These are phyloP conservation scores for Sylvilagus floridanus DNA, from an alignment of 2,797 vertebrate genomes.

Conservation along the genomic window DNA sequence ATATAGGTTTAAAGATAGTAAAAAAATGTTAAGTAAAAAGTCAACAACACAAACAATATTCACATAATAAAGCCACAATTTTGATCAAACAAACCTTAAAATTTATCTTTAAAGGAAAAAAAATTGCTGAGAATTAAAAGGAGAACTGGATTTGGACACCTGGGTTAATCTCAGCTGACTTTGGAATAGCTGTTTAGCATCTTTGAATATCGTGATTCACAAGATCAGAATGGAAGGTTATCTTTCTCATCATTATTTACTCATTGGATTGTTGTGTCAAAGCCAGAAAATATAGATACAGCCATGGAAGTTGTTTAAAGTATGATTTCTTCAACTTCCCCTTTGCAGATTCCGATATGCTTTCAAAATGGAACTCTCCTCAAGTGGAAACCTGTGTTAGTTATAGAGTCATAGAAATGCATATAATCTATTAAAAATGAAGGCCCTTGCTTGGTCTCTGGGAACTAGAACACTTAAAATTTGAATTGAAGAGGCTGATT, in stretches of 20 bases:
- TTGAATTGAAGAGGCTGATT: constrained; percentile 39
- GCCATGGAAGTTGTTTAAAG: background rate
- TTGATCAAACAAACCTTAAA: constrained; percentile 43
- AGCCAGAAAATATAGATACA: background rate
- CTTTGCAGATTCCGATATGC: constrained; percentile 23
- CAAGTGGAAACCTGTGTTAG: constrained; percentile 2
- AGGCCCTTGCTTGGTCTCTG: background rate
- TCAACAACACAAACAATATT: background rate
- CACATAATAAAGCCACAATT: background rate
- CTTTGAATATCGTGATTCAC: background rate
- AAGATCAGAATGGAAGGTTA: background rate
- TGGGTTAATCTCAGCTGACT: background rate
- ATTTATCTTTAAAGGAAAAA: background rate
- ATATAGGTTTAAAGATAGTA: constrained; percentile 37
- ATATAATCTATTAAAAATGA: background rate
- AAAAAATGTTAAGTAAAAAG: background rate
- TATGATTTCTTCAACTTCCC: constrained; percentile 27
- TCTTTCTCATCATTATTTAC: background rate
- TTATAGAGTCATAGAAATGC: constrained; percentile 49
- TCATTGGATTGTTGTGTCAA: background rate
- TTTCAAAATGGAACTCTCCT: constrained; percentile 33
- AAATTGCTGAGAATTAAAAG: background rate
- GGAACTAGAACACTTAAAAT: constrained; percentile 33
- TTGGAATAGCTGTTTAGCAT: background rate
- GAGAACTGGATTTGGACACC: background rate